phyloP scores from a whole-genome alignment of 2,113 vertebrate species.

The Oncorhynchus gorbuscha region DNA sequence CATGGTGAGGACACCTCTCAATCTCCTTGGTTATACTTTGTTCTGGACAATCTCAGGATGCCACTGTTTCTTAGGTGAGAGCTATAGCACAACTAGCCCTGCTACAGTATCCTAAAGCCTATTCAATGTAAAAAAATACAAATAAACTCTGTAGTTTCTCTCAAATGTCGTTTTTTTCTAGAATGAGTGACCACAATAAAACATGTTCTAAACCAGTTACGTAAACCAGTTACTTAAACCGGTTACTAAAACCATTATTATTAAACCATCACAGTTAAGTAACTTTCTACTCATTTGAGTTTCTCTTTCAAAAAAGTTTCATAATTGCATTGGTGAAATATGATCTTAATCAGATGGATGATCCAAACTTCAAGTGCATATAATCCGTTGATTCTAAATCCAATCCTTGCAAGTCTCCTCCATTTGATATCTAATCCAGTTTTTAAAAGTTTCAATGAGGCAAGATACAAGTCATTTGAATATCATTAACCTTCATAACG shows the following conservation, averaged over 20 bases:
- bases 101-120: not conserved
- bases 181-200: not conserved
- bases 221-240: no score
- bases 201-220: no score
- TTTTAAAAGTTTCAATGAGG: slow-evolving; percentile 24
- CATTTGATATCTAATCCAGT: slow-evolving; percentile 11
- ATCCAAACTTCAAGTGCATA: not conserved
- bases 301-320: not conserved
- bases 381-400: slow-evolving; percentile 20
- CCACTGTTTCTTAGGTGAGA: not conserved
- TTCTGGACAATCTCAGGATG: slow-evolving; percentile 16
- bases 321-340: slow-evolving; percentile 12
- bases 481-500: slow-evolving; percentile 16
- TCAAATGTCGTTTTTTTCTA: not conserved
- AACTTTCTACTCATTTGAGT: not conserved
- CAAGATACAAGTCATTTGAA: slow-evolving; percentile 8
- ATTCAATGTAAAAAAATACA: not conserved
- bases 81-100: not conserved
- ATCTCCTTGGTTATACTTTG: slow-evolving; percentile 2
- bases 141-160: not conserved
- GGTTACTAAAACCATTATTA: no score
- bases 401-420: slow-evolving; percentile 16
- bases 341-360: slow-evolving; percentile 13
- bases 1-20: not conserved
- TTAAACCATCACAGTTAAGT: no score